Evolutionary conservation across 1,140 invertebrate genomes (phyloP), one percentile per base, ranked within the genome.

Genomic region (Spodoptera litura): DNA sequence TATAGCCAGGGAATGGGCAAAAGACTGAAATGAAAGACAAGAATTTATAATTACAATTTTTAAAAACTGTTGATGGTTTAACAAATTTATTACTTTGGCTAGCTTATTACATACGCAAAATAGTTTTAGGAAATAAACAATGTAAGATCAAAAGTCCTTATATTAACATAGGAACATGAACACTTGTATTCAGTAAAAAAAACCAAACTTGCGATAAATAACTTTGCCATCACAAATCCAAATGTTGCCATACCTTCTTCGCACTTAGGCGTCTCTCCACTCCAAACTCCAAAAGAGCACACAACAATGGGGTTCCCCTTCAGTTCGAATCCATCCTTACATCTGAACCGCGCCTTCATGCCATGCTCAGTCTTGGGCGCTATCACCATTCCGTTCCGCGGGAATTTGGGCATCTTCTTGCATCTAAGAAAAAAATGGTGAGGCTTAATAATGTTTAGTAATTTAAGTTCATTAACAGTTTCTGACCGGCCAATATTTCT

Each of bases 331-430:
- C 99, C 99, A 88, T 99, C 98, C 88, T 98, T 98, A 89, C 99
- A 99, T 83, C 97, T 96, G 92, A 98, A 99, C 9, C 97, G 95
- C 0, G 98, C 99, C 87, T 97, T 97, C 97, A 99, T 98, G 0
- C 98, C 98, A 88, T 99, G 99, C 79, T 99, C 98, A 2, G 98
- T 98, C 89, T 99, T 99, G 0, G 98, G 98, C 0, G 99, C 99
- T 68, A 99, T 97, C 2, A 99, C 98, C 96, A 99, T 98, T 1
- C 99, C 99, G 85, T 99, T 97, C 53, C 97, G 96, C 0, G 99
- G 98, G 8, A 96, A 94, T 81, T 96, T 97, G 0, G 99, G 99
- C 93, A 99, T 96, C 84, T 96, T 96, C 91, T 98, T 98, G 91
- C 99, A 99, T 56, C 97, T 96, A 79, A 55, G 8, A 86, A 55